Evolutionary conservation across 1,140 invertebrate genomes (phyloP).

Genomic region (Halictus rubicundus): DNA sequence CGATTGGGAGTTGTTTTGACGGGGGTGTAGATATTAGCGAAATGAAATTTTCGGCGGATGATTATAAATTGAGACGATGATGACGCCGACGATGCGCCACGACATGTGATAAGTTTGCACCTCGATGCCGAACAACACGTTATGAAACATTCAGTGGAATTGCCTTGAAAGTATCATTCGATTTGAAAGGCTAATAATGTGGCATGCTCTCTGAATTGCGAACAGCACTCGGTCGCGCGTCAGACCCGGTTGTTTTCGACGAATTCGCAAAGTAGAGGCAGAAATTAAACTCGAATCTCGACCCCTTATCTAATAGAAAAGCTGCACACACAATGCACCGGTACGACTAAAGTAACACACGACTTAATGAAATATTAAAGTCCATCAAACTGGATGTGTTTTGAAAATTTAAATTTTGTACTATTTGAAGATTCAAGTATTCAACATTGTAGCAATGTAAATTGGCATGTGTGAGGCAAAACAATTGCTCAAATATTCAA

Average conservation of each 20-base stretch:
- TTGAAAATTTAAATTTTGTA: too few relatives aligned
- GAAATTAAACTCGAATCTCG: background rate
- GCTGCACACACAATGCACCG: too few relatives aligned
- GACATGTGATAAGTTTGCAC: conserved; percentile 10
- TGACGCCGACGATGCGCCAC: background rate
- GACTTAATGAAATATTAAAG: too few relatives aligned
- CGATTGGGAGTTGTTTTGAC: background rate
- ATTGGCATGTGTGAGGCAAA: too few relatives aligned
- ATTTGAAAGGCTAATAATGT: conserved; percentile 44
- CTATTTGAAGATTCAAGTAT: too few relatives aligned
- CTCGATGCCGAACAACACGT: background rate
- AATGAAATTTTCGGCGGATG: background rate
- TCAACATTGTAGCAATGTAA: too few relatives aligned
- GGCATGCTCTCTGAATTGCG: conserved; percentile 12
- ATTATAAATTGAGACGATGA: background rate
- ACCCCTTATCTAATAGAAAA: too few relatives aligned
- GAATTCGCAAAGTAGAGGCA: background rate
- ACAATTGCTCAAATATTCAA: too few relatives aligned
- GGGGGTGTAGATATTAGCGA: too few relatives aligned
- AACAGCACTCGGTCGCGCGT: conserved; percentile 11
- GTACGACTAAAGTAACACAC: too few relatives aligned
- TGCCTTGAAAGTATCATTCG: conserved; percentile 39
- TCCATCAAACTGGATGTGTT: too few relatives aligned
- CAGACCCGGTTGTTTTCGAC: conserved; percentile 4
- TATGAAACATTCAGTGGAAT: conserved; percentile 38